These are phyloP conservation scores for Gasterosteus aculeatus DNA, from an alignment of 2,113 vertebrate genomes.

Conservation along the genomic window DNA sequence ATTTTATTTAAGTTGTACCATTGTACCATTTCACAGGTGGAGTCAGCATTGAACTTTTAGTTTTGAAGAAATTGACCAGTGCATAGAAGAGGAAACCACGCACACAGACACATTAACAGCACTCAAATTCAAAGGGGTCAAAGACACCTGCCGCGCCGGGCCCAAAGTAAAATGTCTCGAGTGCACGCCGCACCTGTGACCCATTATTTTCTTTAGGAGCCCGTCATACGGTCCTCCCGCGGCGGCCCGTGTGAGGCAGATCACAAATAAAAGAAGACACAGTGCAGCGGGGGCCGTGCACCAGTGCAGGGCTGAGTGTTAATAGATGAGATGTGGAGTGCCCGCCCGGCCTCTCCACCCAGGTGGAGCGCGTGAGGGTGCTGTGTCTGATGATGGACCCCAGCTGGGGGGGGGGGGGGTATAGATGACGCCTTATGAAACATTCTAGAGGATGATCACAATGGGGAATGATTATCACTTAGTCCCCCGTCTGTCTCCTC, in stretches of 20 bases:
- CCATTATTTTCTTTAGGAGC: slow-evolving; percentile 58
- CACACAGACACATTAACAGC: slow-evolving; percentile 17
- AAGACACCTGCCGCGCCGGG: neutral
- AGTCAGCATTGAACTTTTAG: neutral
- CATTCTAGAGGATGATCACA: slow-evolving; percentile 77
- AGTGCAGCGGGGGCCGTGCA: slow-evolving; percentile 59
- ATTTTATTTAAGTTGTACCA: slow-evolving; percentile 17
- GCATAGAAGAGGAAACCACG: neutral
- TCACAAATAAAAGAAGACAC: slow-evolving; percentile 70
- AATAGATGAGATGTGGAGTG: slow-evolving; percentile 77
- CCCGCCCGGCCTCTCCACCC: slow-evolving; percentile 64
- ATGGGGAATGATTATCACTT: slow-evolving; percentile 80
- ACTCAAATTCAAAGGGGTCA: slow-evolving; percentile 24
- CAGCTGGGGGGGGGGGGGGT: slow-evolving; percentile 73
- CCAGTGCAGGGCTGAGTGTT: slow-evolving; percentile 65
- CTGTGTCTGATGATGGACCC: slow-evolving; percentile 74
- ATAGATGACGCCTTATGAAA: slow-evolving; percentile 74
- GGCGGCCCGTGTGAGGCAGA: slow-evolving; percentile 60
- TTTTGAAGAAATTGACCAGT: neutral
- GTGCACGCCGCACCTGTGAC: slow-evolving; percentile 47
- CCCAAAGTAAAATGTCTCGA: slow-evolving; percentile 32
- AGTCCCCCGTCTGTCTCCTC: slow-evolving; percentile 65
- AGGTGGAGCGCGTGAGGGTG: slow-evolving; percentile 65
- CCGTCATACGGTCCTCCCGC: slow-evolving; percentile 57
- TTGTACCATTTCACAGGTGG: neutral